These are phyloP conservation scores for Dysidea cf. avara DNA, from an alignment of 37 sponge, comb jelly and placozoan genomes.

Conservation along the genomic window DNA sequence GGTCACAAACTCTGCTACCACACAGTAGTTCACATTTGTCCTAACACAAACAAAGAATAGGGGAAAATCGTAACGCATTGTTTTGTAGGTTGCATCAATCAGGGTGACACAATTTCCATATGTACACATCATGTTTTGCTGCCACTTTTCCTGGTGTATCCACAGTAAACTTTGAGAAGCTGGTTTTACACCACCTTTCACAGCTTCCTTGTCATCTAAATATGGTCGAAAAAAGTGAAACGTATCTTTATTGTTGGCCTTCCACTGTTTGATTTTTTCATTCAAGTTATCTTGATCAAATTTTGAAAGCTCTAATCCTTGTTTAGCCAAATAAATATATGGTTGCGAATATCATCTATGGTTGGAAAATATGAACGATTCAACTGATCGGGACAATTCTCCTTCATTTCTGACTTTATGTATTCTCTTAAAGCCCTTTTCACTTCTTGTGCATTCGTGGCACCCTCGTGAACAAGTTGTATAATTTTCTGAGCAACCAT, in stretches of 20 bases:
- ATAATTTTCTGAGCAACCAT: slow-evolving; percentile 14
- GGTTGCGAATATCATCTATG: slow-evolving; percentile 30
- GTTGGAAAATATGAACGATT: slow-evolving; percentile 22
- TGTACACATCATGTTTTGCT: slow-evolving; percentile 13
- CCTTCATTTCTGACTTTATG: not conserved
- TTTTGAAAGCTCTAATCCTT: slow-evolving; percentile 17
- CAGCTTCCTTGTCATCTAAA: too few species aligned
- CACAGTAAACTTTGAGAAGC: too few species aligned
- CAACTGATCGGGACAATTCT: not conserved
- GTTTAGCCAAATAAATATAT: slow-evolving; percentile 26
- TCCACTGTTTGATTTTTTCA: slow-evolving; percentile 38
- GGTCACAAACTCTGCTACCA: slow-evolving; percentile 38
- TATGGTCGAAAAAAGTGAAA: not conserved
- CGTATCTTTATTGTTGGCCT: not conserved
- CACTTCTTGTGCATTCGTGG: slow-evolving; percentile 20
- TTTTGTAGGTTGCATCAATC: slow-evolving; percentile 55
- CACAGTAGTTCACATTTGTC: slow-evolving; percentile 46
- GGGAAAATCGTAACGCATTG: slow-evolving; percentile 41
- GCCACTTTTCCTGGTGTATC: slow-evolving; percentile 50
- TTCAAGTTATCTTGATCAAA: slow-evolving; percentile 26
- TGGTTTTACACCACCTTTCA: too few species aligned
- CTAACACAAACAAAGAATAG: slow-evolving; percentile 47
- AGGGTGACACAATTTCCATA: slow-evolving; percentile 40
- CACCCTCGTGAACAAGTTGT: slow-evolving; percentile 13
- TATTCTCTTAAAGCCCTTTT: slow-evolving; percentile 15